Conservation (phyloP, 2,113 vertebrate genomes). For the Chiloscyllium plagiosum region DNA sequence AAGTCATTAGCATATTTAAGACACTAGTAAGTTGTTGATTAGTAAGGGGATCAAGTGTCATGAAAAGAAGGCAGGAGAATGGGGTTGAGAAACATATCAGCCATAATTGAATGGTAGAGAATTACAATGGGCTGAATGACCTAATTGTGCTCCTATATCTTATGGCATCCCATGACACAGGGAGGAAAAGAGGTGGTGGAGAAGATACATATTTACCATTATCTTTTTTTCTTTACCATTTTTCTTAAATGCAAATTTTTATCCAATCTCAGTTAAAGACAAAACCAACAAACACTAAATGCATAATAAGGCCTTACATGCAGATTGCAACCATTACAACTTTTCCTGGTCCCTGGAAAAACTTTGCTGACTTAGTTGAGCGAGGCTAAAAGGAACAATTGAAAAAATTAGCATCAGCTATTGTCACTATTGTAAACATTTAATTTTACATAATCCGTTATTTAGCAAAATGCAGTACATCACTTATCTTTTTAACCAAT, state of each 20-base stretch:
- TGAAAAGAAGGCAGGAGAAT: too few species aligned
- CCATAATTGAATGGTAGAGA: too few species aligned
- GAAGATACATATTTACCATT: not conserved
- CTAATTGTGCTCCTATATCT: too few species aligned
- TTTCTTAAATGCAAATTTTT: not conserved
- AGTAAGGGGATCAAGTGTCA: too few species aligned
- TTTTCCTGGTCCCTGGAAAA: slow-evolving; percentile 90
- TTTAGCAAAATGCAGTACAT: not conserved
- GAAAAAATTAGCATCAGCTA: slow-evolving; percentile 6
- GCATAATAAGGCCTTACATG: slow-evolving; percentile 73
- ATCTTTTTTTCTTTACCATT: not conserved
- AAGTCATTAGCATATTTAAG: too few species aligned
- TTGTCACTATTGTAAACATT: too few species aligned
- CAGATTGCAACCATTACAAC: slow-evolving; percentile 98
- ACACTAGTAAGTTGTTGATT: too few species aligned
- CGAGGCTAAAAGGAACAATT: slow-evolving; percentile 69
- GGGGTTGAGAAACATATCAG: too few species aligned
- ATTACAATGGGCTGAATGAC: too few species aligned
- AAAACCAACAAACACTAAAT: not conserved
- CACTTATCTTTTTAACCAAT: not conserved
- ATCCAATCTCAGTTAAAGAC: not conserved
- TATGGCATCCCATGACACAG: not conserved
- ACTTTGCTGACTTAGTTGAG: slow-evolving; percentile 68
- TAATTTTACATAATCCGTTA: not conserved
- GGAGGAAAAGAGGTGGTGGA: not conserved